Conservation (phyloP, 2,888 invertebrate species). For the Synergus umbraculus region DNA sequence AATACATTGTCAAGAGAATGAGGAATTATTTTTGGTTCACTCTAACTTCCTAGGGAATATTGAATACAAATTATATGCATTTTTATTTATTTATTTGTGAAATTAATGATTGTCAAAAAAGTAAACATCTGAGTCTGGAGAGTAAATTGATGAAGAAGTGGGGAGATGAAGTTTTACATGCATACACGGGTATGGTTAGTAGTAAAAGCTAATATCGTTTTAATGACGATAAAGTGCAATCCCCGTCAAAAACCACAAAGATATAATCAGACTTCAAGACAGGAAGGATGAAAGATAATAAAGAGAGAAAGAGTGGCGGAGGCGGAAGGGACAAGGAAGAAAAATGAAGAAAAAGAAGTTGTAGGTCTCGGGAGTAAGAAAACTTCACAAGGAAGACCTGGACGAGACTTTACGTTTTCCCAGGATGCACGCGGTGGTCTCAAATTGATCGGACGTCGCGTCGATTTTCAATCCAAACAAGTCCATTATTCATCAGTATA, state of each 20-base stretch:
- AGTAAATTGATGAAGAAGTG: background rate
- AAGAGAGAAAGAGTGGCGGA: constrained; percentile 41
- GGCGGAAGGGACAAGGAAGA: constrained; percentile 43
- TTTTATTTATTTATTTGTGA: too few relatives aligned
- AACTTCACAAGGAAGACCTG: constrained; percentile 42
- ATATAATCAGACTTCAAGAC: constrained; percentile 49
- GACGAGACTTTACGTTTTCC: background rate
- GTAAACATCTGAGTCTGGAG: background rate
- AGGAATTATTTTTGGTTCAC: too few relatives aligned
- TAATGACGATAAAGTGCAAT: constrained; percentile 9
- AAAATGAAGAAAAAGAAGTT: constrained; percentile 46
- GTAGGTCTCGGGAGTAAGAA: constrained; percentile 18
- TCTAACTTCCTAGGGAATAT: too few relatives aligned
- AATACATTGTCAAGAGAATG: background rate
- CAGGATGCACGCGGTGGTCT: constrained; percentile 20
- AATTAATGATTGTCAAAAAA: background rate
- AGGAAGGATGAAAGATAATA: constrained; percentile 43
- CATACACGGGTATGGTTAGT: background rate
- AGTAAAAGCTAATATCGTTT: constrained; percentile 5
- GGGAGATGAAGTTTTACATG: background rate
- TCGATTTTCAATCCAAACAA: background rate
- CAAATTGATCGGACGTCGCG: background rate
- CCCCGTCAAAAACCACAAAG: constrained; percentile 48
- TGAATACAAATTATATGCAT: too few relatives aligned
- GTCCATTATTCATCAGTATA: constrained; percentile 16